These are phyloP conservation scores for Notarius quadriscutis DNA, from an alignment of 2,113 vertebrate genomes.

Conservation along the genomic window DNA sequence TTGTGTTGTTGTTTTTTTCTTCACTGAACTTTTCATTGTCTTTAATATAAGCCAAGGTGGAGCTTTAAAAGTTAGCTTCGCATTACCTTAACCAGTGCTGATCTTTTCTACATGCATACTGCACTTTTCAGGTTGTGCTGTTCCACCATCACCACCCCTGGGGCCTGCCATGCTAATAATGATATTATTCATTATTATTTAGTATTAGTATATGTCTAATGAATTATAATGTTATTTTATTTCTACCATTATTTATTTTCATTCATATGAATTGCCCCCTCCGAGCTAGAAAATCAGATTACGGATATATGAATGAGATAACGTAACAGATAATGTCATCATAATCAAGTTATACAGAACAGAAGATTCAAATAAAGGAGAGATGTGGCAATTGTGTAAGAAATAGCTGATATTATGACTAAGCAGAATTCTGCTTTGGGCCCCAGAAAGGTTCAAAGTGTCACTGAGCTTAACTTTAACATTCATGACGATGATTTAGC, in stretches of 20 bases:
- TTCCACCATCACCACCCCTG: background rate
- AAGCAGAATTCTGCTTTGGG: background rate
- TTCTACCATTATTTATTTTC: background rate
- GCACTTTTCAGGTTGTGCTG: background rate
- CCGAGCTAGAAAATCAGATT: background rate
- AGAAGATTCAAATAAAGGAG: background rate
- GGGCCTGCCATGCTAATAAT: background rate
- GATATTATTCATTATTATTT: background rate
- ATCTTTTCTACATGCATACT: background rate
- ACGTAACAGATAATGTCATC: background rate
- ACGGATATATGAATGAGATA: background rate
- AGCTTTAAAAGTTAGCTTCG: conserved; percentile 39
- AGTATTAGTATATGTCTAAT: background rate
- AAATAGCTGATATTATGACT: background rate
- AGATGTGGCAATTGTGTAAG: background rate
- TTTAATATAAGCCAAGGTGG: conserved; percentile 37
- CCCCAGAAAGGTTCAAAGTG: background rate
- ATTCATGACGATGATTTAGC: conserved; percentile 46
- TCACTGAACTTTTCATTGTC: conserved; percentile 37
- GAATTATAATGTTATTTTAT: background rate
- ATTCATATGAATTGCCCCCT: background rate
- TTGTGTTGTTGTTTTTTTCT: conserved; percentile 22
- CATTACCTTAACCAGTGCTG: conserved; percentile 25
- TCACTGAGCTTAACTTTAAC: conserved; percentile 21
- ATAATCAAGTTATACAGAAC: background rate